These are phyloP conservation scores for Coranthus polyacanthus DNA, from an alignment of 2,797 vertebrate species.

Conservation along the genomic window DNA sequence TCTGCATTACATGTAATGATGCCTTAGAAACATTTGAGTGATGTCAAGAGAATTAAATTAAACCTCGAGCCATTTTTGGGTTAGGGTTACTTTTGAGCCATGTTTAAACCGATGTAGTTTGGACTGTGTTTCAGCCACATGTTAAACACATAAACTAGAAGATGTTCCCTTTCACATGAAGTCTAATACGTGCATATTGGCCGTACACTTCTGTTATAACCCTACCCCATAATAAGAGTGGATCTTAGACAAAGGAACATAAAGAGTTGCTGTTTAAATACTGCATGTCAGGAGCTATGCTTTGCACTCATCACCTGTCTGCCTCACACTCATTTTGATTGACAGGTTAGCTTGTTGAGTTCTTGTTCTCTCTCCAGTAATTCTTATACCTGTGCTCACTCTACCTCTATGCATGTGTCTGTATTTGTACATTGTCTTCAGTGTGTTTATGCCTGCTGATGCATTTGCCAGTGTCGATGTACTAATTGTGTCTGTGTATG, in stretches of 20 bases:
- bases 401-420: neutral
- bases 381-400: constrained; percentile 6
- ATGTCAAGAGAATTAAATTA: too few species aligned
- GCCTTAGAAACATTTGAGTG: too few species aligned
- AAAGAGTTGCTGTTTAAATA: neutral
- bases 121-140: too few species aligned
- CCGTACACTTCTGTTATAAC: too few species aligned
- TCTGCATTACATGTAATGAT: too few species aligned
- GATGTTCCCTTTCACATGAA: too few species aligned
- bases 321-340: constrained; percentile 21
- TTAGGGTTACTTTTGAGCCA: too few species aligned
- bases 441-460: constrained; percentile 7
- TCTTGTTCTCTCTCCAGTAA: neutral
- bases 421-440: constrained; percentile 14
- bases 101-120: too few species aligned
- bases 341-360: constrained; percentile 14
- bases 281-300: neutral
- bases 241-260: neutral
- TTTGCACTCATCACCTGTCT: constrained; percentile 6
- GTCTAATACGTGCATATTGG: too few species aligned
- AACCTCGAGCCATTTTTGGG: too few species aligned
- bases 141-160: too few species aligned
- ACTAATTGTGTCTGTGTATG: constrained; percentile 52
- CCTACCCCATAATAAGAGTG: too few species aligned
- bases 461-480: constrained; percentile 21